A percentile compares a stretch with the other conserved stretches of the same genome.
Evolutionary conservation across 2,797 vertebrate genomes (phyloP).

Genomic region (Salarias fasciatus): DNA sequence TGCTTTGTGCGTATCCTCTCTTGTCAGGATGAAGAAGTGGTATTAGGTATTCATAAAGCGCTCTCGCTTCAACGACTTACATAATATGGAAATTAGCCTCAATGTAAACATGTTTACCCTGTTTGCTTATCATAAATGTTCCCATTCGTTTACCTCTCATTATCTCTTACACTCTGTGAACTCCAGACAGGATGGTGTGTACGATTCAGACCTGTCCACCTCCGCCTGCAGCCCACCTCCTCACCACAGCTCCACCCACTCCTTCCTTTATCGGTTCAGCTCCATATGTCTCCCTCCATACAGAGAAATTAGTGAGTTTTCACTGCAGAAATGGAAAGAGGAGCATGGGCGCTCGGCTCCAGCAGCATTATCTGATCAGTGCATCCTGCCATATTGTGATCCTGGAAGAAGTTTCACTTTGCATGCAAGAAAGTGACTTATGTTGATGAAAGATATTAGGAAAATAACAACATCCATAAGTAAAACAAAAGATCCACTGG

Average conservation of each 20-base stretch:
- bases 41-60: no score
- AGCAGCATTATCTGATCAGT: conserved; percentile 49
- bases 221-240: conserved; percentile 17
- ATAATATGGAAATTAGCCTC: not conserved
- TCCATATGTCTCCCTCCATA: conserved; percentile 12
- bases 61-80: not conserved
- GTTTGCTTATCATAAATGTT: conserved; percentile 24
- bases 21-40: no score
- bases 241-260: conserved; percentile 26
- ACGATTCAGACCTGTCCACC: conserved; percentile 32
- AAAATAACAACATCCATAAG: not conserved
- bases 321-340: conserved; percentile 29
- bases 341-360: conserved; percentile 25
- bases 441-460: no score
- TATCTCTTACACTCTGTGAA: conserved; percentile 17
- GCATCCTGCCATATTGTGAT: conserved; percentile 29
- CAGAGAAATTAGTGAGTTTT: conserved; percentile 44
- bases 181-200: no score
- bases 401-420: not conserved
- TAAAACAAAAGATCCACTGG: not conserved
- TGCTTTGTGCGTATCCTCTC: no score
- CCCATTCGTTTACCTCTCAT: conserved; percentile 40
- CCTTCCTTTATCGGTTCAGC: conserved; percentile 26
- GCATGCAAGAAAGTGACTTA: no score
- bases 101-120: not conserved